Base-by-base conservation (phyloP, 2,888 invertebrate species). In the Blastobasis lacticolella region DNA sequence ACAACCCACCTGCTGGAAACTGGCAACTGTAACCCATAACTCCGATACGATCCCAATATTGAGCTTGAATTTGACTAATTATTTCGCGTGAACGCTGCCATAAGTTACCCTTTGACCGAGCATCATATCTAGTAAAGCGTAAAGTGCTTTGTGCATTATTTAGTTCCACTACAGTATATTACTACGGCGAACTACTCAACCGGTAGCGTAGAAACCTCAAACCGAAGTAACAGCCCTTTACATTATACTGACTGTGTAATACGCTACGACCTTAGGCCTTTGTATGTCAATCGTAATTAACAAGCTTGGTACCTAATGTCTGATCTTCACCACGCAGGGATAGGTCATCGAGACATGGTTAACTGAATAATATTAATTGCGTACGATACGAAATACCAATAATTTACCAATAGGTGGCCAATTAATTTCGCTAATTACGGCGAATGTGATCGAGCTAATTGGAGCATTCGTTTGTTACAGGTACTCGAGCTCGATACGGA, bases 401-500 rank as follows among this genome's bases (percentile, higher is more conserved):
- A 37, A 10, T 5, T 53, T 51, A 49, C 46, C 54, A 54, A 53
- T 48, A 47, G 55, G 38, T 52, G 40, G 46, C 49, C 53, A 55
- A 57, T 57, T 57, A 54, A 42, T 37, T 37, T 44, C 10, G n/a
- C 46, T 40, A 52, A 40, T 53, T 45, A 46, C 45, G 5, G 45
- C 44, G 23, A 8, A 8, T 42, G 38, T 37, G 23, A 23, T 7
- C 10, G 0, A 23, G 40, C 54, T 57, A 45, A 58, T 23, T 23
- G 23, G 23, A 23, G 3, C 23, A 23, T 23, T 1, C 23, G 23
- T 57, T 78, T 73, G 73, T 86, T 86, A 6, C 79, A 87, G 87
- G 72, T 82, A 71, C 63, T 60, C 59, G 58, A 51, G 51, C 42
- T 54, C 54, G 59, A 51, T 45, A 55, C 57, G 51, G 54, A 54